Evolutionary conservation across 2,888 invertebrate species (phyloP).

Genomic region (Netelia melanura): DNA sequence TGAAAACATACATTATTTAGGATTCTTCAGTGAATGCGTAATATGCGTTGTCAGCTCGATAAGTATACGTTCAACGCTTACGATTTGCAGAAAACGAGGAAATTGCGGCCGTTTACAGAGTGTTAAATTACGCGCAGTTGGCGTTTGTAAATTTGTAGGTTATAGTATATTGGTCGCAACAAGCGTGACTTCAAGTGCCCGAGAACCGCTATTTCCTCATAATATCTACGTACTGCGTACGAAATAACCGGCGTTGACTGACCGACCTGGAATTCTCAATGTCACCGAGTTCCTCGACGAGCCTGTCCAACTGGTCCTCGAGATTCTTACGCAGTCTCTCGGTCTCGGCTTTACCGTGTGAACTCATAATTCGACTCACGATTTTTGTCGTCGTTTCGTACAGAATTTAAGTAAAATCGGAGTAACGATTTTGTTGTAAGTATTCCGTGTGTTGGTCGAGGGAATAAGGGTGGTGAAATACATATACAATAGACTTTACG

Average conservation of each 20-base stretch:
- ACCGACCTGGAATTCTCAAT: slow-evolving; percentile 89
- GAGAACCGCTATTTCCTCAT: not conserved
- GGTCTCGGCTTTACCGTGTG: slow-evolving; percentile 88
- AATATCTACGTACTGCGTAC: not conserved
- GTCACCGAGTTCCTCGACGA: slow-evolving; percentile 90
- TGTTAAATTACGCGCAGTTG: not conserved
- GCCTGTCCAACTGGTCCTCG: slow-evolving; percentile 89
- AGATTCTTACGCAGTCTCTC: slow-evolving; percentile 88
- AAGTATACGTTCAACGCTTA: not conserved
- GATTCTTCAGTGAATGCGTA: no score
- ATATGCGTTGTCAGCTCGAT: no score
- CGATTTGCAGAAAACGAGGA: not conserved
- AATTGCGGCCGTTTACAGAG: not conserved
- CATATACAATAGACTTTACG: not conserved
- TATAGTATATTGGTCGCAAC: not conserved
- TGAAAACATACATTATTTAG: not conserved
- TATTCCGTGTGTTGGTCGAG: slow-evolving; percentile 8
- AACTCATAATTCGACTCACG: slow-evolving; percentile 82
- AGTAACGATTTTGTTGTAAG: not conserved
- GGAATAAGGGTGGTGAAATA: not conserved
- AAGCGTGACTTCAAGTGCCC: not conserved
- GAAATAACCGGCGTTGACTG: slow-evolving; percentile 3
- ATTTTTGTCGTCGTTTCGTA: not conserved
- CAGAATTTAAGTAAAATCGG: slow-evolving; percentile 4
- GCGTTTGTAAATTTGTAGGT: not conserved